A percentile compares a stretch with the other conserved stretches of the same genome.
Evolutionary conservation across 2,797 vertebrate genomes (phyloP).

Genomic region (Eurystomus glaucurus): DNA sequence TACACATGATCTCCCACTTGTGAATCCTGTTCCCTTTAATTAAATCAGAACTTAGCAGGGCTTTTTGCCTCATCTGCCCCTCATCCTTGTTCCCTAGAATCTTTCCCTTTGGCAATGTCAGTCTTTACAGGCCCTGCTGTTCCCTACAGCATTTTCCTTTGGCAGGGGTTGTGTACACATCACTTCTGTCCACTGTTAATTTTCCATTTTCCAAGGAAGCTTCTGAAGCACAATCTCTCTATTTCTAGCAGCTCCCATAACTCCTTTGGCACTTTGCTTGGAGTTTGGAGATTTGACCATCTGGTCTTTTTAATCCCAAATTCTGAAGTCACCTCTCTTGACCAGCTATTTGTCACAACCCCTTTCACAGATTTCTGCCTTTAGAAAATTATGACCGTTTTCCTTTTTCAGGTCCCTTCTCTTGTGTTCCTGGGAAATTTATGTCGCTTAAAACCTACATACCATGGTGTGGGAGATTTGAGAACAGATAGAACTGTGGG

Average conservation of each 20-base stretch:
- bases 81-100: neutral
- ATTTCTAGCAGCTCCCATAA: neutral
- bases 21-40: constrained; percentile 22
- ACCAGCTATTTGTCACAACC: neutral
- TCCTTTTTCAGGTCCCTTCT: neutral
- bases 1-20: neutral
- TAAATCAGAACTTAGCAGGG: neutral
- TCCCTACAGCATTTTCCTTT: neutral
- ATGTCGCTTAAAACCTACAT: neutral
- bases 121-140: neutral
- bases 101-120: neutral
- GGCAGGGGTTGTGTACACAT: neutral
- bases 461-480: neutral
- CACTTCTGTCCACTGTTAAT: neutral
- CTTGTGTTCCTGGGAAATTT: neutral
- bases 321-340: neutral
- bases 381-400: neutral
- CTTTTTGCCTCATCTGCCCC: neutral
- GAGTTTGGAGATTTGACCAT: constrained; percentile 3
- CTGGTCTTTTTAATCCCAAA: neutral
- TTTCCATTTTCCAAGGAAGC: neutral
- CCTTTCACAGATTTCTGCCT: neutral
- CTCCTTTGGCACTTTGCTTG: neutral
- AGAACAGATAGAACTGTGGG: neutral
- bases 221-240: neutral